phyloP scores from a whole-genome alignment of 2,888 invertebrate species.

The Epirrhoe tristata region DNA sequence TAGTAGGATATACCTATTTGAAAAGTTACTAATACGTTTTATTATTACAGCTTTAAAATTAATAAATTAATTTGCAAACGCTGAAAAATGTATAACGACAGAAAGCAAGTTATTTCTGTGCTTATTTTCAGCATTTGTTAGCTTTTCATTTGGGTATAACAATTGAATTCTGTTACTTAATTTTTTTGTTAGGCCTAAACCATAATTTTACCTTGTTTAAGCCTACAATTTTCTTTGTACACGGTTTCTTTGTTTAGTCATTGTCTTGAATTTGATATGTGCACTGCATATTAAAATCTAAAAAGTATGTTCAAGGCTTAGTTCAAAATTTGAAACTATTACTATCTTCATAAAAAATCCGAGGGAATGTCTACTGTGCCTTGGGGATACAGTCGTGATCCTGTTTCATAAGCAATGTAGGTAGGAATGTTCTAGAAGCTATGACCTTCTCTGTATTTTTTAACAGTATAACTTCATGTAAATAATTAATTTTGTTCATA shows the following conservation, averaged over 20 bases:
- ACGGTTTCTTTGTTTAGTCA: slow-evolving; percentile 1
- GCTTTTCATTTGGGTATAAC: background rate
- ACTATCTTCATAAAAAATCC: no score
- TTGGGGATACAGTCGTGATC: no score
- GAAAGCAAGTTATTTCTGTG: background rate
- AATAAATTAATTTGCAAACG: background rate
- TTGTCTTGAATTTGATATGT: background rate
- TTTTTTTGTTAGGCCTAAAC: background rate
- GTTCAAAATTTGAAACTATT: no score
- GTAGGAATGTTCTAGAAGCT: no score
- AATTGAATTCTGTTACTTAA: background rate
- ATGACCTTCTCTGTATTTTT: background rate
- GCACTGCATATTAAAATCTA: background rate
- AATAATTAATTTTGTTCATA: background rate
- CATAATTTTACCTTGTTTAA: slow-evolving; percentile 5
- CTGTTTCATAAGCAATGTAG: background rate
- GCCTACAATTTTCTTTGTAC: slow-evolving; percentile 5
- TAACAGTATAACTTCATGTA: background rate
- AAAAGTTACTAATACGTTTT: no score
- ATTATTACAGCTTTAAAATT: no score
- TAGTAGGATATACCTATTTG: no score
- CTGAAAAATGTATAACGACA: background rate
- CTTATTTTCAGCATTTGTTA: background rate
- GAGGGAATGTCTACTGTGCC: no score
- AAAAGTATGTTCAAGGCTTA: background rate